Evolutionary conservation across 2,888 invertebrate species (phyloP).

Genomic region (Darwinula stevensoni): DNA sequence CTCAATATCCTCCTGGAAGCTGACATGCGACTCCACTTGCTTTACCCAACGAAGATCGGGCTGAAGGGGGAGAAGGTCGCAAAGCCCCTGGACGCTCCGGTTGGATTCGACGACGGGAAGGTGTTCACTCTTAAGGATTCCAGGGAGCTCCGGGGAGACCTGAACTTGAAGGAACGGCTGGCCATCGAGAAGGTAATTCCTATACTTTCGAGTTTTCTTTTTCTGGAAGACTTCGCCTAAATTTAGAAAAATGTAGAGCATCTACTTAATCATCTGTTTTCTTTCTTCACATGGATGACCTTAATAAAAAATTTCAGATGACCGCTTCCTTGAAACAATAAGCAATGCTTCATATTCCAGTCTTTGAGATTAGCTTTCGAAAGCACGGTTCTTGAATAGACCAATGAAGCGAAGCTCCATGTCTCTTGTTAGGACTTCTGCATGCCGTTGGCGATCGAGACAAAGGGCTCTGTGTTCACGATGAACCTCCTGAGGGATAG

Average conservation of each 20-base stretch:
- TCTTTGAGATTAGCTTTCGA: no score
- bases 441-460: constrained; percentile 16
- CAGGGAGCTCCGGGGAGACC: neutral
- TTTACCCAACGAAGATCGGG: constrained; percentile 12
- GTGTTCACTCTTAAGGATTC: neutral
- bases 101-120: neutral
- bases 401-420: no score
- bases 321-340: no score
- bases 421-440: constrained; percentile 14
- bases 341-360: no score
- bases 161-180: neutral
- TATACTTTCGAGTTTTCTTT: neutral
- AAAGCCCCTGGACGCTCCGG: constrained; percentile 8
- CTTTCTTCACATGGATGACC: no score
- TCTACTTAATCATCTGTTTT: no score
- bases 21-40: constrained; percentile 14
- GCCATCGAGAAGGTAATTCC: neutral
- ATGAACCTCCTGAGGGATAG: constrained; percentile 13
- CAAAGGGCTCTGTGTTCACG: constrained; percentile 16
- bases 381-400: no score
- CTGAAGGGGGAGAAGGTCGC: constrained; percentile 9
- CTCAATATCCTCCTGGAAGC: constrained; percentile 13
- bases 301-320: no score
- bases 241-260: no score
- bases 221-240: neutral